Percentiles rank a stretch among this genome's conserved stretches.
phyloP scores from a whole-genome alignment of 2,888 invertebrate genomes.

The Nysson spinosus region DNA sequence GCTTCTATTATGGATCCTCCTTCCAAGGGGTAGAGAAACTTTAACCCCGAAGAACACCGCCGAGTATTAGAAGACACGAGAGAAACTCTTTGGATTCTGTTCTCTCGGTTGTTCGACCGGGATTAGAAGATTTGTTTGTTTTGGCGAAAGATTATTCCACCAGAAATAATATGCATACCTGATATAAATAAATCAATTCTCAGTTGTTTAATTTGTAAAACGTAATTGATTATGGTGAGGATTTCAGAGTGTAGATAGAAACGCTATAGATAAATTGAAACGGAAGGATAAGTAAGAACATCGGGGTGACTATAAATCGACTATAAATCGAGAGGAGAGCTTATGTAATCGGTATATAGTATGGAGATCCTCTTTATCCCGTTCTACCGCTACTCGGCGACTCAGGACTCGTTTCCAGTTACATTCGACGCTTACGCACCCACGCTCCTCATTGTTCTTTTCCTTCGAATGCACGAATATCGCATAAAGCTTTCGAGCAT shows the following conservation, averaged over 20 bases:
- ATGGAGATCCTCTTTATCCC: constrained; percentile 11
- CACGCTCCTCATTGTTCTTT: constrained; percentile 8
- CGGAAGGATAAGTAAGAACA: background rate
- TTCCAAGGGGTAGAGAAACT: constrained; percentile 1
- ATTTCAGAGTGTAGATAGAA: no score
- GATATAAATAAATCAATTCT: no score
- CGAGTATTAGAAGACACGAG: no score
- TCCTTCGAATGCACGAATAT: constrained; percentile 17
- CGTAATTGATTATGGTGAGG: no score
- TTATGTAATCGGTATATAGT: constrained; percentile 27
- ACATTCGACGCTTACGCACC: constrained; percentile 14
- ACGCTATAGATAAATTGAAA: background rate
- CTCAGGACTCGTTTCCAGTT: constrained; percentile 20
- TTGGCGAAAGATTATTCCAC: no score
- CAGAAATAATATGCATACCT: no score
- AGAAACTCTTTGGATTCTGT: no score
- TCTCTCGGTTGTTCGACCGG: no score
- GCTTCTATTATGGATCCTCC: constrained; percentile 40
- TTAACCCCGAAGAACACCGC: constrained; percentile 39
- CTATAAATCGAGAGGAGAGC: constrained; percentile 37
- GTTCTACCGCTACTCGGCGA: background rate
- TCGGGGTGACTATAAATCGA: no score
- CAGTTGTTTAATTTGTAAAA: no score
- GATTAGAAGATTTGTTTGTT: constrained; percentile 8
- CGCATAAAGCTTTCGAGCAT: constrained; percentile 23